Evolutionary conservation across 2,888 invertebrate species (phyloP), one percentile per base, ranked within the genome.

Genomic region (Leptopilina drosophilae): DNA sequence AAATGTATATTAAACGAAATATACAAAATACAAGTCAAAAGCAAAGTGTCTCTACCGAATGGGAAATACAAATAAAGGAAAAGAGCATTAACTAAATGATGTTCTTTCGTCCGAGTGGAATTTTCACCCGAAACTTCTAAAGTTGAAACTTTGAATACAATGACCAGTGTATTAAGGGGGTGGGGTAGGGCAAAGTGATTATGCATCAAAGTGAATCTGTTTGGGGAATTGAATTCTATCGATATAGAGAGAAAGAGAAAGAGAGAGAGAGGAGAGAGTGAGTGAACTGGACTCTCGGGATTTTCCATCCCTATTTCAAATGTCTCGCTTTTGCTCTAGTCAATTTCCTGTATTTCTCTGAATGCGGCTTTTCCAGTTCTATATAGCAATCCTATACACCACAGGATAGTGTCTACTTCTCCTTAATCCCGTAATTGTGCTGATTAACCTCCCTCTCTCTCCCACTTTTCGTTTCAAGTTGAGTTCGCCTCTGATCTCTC

Each of bases 141-240:
- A 56, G 53, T 26, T 42, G 11, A 2, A 73, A n/a, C 33, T 56
- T 56, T 12, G 20, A 73, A 73, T 73, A 33, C 73, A 73, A 73
- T 73, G 73, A 79, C 79, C 78, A 80, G 79, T 79, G 33, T 5
- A 33, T 33, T 0, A 5, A 3, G 5, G 33, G 33, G 33, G 5
- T 3, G 33, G 33, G 33, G 33, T 78, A 81, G 81, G 81, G 80
- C 83, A 81, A 85, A 84, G 85, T 85, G 85, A 87, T 87, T 87
- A 87, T 85, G 85, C 85, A 86, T 86, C 85, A 85, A 87, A 87
- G 87, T 82, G 82, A 85, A 67, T 79, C 77, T 82, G 81, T 82
- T 49, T 81, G 80, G 84, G 83, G 78, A 69, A 77, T 78, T 81
- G 83, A 84, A 86, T 86, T 83, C 82, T 84, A 87, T 88, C 87